Evolutionary conservation across 1,140 invertebrate genomes (phyloP), one percentile per base, ranked within the genome.

Genomic region (Drosophila bocqueti): DNA sequence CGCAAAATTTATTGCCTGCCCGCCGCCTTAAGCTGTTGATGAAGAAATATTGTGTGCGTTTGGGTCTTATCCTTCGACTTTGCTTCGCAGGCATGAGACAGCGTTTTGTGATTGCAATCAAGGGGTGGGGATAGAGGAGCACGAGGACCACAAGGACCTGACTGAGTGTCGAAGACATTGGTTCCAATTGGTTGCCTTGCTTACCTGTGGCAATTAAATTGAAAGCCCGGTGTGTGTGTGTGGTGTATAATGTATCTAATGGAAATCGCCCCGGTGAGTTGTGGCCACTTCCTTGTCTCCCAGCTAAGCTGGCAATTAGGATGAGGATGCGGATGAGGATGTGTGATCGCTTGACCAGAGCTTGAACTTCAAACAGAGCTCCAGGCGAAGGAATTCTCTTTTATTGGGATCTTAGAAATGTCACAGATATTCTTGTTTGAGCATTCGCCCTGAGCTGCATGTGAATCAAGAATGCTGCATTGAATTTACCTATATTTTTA

Each of bases 21-120:
- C 84, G 81, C 84, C 84, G 84, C 84, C 84, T 90, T 89, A 90
- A 89, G 84, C 84, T 89, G 81, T 89, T 90, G 85, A 89, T 89
- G 85, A 89, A 89, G 84, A 89, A 90, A 84, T 89, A 89, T 90
- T 90, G 85, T 90, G 66, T 79, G 61, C 61, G 62, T 74, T 83
- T 61, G 36, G 57, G 62, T 62, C 60, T 75, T 79, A 73, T 75
- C 60, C 60, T 34, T 43, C 45, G 54, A 50, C 66, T 71, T 49
- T 64, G 61, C 61, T 59, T 31, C 58, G 67, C 40, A 50, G 67
- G 58, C 79, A 78, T 86, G 83, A 87, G 79, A 76, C 83, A 86
- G 83, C 83, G 68, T 65, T 86, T 86, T 80, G 59, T 68, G 78
- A 86, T 87, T 80, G 79, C 67, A 64, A 82, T 59, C 69, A 58